Evolutionary conservation across 2,113 vertebrate species (phyloP).

Genomic region (Lanius collurio): DNA sequence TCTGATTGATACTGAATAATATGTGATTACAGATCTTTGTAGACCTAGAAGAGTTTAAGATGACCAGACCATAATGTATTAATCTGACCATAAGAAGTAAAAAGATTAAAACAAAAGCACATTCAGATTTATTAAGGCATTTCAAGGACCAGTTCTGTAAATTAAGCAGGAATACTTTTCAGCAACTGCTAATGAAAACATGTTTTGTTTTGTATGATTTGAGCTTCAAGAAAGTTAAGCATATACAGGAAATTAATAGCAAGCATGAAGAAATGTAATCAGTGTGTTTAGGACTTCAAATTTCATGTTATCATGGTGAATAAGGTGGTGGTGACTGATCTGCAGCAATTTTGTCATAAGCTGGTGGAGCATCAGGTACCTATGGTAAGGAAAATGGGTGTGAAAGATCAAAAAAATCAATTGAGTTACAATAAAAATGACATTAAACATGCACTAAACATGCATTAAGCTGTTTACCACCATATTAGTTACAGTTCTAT

Average conservation of each 20-base stretch:
- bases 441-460: neutral
- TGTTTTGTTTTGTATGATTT: neutral
- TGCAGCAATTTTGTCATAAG: constrained; percentile 87
- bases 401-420: neutral
- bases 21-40: neutral
- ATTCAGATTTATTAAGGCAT: constrained; percentile 6
- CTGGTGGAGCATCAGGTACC: constrained; percentile 90
- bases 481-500: neutral
- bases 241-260: neutral
- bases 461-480: neutral
- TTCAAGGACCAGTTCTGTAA: neutral
- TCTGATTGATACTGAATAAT: neutral
- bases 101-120: neutral
- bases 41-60: neutral
- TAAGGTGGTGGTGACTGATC: constrained; percentile 86
- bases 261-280: neutral
- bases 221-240: neutral
- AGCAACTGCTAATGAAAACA: neutral
- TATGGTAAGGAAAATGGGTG: constrained; percentile 45
- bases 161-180: neutral
- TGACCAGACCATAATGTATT: neutral
- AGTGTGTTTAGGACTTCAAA: neutral
- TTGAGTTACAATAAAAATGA: neutral
- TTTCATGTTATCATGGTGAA: constrained; percentile 74
- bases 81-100: neutral